Conservation (phyloP, 1,140 invertebrate species). For the Daktulosphaira vitifoliae region DNA sequence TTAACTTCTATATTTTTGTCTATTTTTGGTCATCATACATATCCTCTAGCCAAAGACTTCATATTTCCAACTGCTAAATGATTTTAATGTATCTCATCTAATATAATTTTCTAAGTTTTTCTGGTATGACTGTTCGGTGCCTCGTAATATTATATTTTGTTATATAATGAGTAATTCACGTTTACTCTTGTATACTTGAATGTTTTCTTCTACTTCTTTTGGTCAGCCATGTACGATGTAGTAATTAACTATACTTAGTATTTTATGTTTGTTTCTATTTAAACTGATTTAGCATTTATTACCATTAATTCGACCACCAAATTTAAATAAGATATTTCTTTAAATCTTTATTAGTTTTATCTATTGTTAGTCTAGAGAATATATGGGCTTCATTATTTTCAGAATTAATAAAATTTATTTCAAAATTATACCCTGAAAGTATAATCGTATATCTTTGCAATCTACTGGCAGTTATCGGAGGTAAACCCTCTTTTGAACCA, state of each 20-base stretch:
- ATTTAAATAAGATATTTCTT: not conserved
- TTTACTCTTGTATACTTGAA: not conserved
- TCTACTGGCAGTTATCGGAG: not conserved
- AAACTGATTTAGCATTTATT: not conserved
- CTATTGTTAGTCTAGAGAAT: not conserved
- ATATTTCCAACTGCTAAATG: slow-evolving; percentile 49
- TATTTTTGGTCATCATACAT: slow-evolving; percentile 46
- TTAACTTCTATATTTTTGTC: slow-evolving; percentile 44
- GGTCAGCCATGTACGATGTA: not conserved
- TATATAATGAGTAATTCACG: not conserved
- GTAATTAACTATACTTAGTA: not conserved
- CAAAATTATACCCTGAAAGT: not conserved
- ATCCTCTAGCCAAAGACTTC: slow-evolving; percentile 44
- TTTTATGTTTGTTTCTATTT: not conserved
- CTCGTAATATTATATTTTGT: not conserved
- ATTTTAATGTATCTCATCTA: slow-evolving; percentile 42
- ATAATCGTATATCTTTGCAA: not conserved
- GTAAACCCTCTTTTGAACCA: no score
- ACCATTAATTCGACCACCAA: not conserved
- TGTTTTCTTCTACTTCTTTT: not conserved
- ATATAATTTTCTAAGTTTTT: not conserved
- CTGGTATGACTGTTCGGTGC: not conserved
- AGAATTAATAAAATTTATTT: not conserved
- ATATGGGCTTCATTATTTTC: not conserved
- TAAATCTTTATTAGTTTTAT: not conserved